Base-by-base conservation (phyloP, 1,140 invertebrate species). In the Eulimnadia texana region DNA sequence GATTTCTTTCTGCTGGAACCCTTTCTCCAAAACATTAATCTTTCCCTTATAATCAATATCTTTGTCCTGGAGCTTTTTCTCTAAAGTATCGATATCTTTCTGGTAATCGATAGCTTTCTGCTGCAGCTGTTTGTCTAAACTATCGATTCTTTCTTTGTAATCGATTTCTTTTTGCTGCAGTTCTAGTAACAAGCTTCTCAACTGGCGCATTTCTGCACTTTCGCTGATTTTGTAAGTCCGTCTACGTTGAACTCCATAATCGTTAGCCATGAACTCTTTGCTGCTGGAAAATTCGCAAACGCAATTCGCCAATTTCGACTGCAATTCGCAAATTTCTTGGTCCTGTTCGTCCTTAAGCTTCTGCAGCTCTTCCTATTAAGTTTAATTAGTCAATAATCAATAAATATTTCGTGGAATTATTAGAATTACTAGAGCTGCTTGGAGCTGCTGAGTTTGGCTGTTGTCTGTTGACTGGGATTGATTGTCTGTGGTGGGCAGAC, bases 91-190 rank as follows among this genome's bases (percentile, higher is more conserved):
- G 3, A 25, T 22, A 16, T 54, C 52, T 11, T 3, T 54, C n/a
- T 2, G n/a, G n/a, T n/a, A n/a, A n/a, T n/a, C n/a, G 24, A 20
- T 1, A 1, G 58, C 10, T 19, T 63, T 11, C 22, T 63, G 24
- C 29, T 50, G 49, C 28, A 59, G 10, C 27, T 50, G 25, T 33
- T 60, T 54, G 16, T 59, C 62, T 23, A 63, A 20, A 3, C 42
- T 22, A 20, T 58, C 47, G 23, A 63, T 47, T 16, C 51, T 51
- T 13, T 24, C 33, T 47, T 51, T 53, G 24, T 63, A 63, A 25
- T 63, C 62, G 3, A 51, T 54, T 63, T 63, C 62, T 53, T 60
- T 63, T n/a, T 59, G 57, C n/a, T 63, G 62, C 3, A 63, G n/a
- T 23, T 63, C 56, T n/a, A 50, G 19, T 2, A 63, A 16, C 20